Conservation (phyloP, 2,797 vertebrate genomes). For the Dendrocincla fuliginosa region DNA sequence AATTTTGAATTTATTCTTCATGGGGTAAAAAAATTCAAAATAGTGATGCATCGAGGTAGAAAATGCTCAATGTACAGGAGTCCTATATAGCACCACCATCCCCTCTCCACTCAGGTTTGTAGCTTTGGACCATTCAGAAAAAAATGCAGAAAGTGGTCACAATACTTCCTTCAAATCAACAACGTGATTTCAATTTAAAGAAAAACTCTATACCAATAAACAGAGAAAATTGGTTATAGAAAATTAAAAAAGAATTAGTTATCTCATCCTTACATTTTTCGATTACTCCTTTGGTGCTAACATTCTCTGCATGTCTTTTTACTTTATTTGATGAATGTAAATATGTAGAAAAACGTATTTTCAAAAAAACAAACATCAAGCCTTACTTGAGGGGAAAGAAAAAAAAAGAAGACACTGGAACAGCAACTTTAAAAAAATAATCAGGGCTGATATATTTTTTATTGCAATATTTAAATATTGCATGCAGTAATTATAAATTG, state of each 20-base stretch:
- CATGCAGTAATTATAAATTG: not conserved
- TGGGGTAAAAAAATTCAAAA: not conserved
- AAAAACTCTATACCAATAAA: not conserved
- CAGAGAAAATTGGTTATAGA: not conserved
- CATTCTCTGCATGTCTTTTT: not conserved
- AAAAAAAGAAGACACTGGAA: not conserved
- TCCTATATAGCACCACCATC: not conserved
- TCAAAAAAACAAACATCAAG: not conserved
- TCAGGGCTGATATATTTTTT: not conserved
- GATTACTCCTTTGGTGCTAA: not conserved
- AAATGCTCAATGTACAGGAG: not conserved
- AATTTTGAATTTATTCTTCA: not conserved
- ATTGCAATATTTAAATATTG: not conserved
- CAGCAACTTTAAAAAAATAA: not conserved
- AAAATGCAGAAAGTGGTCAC: not conserved
- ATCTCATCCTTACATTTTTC: not conserved
- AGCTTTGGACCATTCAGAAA: not conserved
- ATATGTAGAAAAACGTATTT: not conserved
- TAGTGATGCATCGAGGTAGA: not conserved
- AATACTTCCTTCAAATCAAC: not conserved
- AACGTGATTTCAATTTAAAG: not conserved
- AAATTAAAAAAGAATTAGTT: not conserved
- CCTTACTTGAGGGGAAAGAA: not conserved
- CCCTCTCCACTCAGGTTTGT: not conserved
- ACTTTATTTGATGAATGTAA: not conserved